A percentile compares a stretch with the other conserved stretches of the same genome.
Evolutionary conservation across 1,140 invertebrate genomes (phyloP).

Genomic region (Drosophila elegans): DNA sequence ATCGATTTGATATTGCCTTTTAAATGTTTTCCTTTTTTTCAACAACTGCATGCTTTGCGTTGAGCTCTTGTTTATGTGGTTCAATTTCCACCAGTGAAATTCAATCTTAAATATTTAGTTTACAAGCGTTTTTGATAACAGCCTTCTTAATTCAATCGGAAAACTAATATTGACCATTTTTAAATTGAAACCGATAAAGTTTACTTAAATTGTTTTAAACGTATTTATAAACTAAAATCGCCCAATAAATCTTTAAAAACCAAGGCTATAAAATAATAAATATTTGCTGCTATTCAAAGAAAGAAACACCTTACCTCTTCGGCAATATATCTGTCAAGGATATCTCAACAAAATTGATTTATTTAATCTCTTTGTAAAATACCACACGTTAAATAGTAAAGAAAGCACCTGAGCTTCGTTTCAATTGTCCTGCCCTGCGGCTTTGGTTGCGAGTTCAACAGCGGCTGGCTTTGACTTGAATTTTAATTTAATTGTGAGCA

Average conservation of each 20-base stretch:
- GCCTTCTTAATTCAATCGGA: no score
- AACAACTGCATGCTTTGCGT: no score
- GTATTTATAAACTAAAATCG: not conserved
- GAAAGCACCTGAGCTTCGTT: conserved; percentile 28
- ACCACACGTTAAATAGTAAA: conserved; percentile 14
- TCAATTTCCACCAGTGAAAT: no score
- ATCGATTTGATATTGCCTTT: no score
- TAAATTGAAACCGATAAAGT: no score
- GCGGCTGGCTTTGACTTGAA: conserved; percentile 64
- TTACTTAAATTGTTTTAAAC: no score
- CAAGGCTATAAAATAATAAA: not conserved
- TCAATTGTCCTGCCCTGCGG: conserved; percentile 35
- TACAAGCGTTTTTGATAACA: no score
- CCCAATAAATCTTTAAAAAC: not conserved
- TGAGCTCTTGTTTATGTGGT: no score
- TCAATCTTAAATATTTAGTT: no score
- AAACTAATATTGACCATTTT: no score
- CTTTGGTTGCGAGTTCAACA: conserved; percentile 34
- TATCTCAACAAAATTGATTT: conserved; percentile 29
- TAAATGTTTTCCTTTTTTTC: no score
- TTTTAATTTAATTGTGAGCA: conserved; percentile 75
- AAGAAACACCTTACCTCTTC: not conserved
- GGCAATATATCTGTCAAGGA: not conserved
- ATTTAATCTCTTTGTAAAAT: conserved; percentile 25
- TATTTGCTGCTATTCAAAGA: not conserved